Base-by-base conservation (phyloP, 2,888 invertebrate species). In the Dichetophora obliterata region DNA sequence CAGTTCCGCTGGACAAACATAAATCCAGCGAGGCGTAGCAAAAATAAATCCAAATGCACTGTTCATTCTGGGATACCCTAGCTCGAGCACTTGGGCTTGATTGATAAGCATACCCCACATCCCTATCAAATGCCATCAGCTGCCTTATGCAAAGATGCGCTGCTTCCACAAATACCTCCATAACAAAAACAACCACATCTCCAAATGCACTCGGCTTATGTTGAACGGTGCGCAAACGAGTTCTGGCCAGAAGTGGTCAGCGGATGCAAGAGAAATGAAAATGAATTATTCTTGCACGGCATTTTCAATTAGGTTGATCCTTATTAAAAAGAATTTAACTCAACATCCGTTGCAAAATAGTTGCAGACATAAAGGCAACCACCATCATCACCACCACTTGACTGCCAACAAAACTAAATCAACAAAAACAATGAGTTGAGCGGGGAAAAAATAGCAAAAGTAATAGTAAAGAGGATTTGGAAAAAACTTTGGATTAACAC, bases 291-390 rank as follows among this genome's bases (percentile, higher is more conserved):
- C 79, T 73, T 70, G 80, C 77, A 48, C 74, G 24, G 73, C 77
- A 78, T 80, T 81, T 82, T 78, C 81, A 82, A 81, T 81, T 82
- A 80, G 77, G 80, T 79, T 82, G 77, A 82, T 81, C 80, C 82
- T 79, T 80, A 81, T 82, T 80, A 81, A 82, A 80, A 78, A 76
- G 77, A 80, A 80, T 80, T 80, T 68, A 75, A 77, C 71, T 75
- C 63, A 73, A 68, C 43, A 75, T 74, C 69, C 70, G 22, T 74
- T 54, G 50, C 57, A 19, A 8, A 37, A 75, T 43, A 24, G 54
- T 31, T 14, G n/a, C 50, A 63, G 54, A 43, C 65, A 54, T 19
- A 65, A 59, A 48, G 52, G 24, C 34, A 65, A 43, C 27, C 27
- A 74, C 50, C 65, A 43, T n/a, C 27, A 74, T 31, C 65, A 54